Base-by-base conservation (phyloP, 2,888 invertebrate genomes). In the Chrysina gloriosa region DNA sequence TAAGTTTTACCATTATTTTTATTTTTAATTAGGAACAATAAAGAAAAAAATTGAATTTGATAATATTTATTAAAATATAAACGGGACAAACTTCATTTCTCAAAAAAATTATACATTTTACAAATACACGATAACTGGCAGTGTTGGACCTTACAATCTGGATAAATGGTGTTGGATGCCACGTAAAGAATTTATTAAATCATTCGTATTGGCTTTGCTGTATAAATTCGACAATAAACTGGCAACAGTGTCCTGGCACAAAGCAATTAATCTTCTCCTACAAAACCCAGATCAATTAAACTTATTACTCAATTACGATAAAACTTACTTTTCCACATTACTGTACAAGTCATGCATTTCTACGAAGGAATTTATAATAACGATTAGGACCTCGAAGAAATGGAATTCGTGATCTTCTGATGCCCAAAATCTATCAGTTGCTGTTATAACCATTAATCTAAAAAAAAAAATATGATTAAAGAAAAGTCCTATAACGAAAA, bases 401-500 rank as follows among this genome's bases (percentile, higher is more conserved):
- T 96, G 95, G 80, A 92, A 90, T 82, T 96, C 95, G 79, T 93
- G 91, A 64, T 94, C 92, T 82, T 92, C 90, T 16, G 90, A 89
- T 68, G 92, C 88, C 96, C 96, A 97, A 75, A 92, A 90, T 64
- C 92, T 89, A 82, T 96, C 75, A 3, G 70, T 69, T 1, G 69
- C 48, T 29, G 73, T 65, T 9, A 65, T 50, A 31, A 63, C 66
- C 67, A 76, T 70, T 11, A 73, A 67, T 63, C 76, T 74, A 66
- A n/a, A 73, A 72, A 68, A 68, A 45, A 29, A 67, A 21, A n/a
- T 48, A 16, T 42, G 6, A 1, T 48, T 63, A 39, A 7, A 63
- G 19, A 11, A 21, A 14, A 2, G 14, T n/a, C 19, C 21, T 6
- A 19, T 11, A 36, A 21, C 3, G 31, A 9, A 5, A 5, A 5